Base-by-base conservation (phyloP, 2,888 invertebrate species). In the Pseudoips prasinana region DNA sequence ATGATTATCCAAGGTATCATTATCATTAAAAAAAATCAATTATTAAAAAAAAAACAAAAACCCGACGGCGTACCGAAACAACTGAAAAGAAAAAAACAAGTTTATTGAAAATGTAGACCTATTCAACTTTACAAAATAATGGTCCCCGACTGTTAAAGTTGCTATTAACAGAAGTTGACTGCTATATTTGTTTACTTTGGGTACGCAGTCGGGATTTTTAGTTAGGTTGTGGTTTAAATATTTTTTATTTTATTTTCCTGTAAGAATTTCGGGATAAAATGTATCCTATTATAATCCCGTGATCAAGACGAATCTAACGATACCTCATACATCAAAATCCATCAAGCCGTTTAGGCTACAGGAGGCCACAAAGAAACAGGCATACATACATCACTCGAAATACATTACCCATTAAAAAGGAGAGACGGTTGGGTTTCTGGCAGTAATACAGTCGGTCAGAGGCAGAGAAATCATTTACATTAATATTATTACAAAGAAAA, bases 231-330 rank as follows among this genome's bases (percentile, higher is more conserved):
- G 29, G 29, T 29, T 30, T 23, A 30, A 25, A 7, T 25, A 25
- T 25, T 25, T 25, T 25, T 27, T 33, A 27, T 27, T 26, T 33
- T 27, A 11, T 33, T 22, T 33, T 33, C 23, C 33, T 27, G 33
- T 33, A 27, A 10, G 33, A 33, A 33, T 33, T 33, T 27, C 29
- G 29, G 29, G 29, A 35, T 29, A 30, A 30, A 35, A 30, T 35
- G 22, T 35, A 35, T 30, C 23, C 35, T 35, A 35, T 30, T 25
- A 35, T 25, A 35, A 18, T 30, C 30, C 35, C 35, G 35, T 35
- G 30, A 35, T 29, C 35, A 35, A 35, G 25, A 36, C 27, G 22
- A 36, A 36, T 36, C 33, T 33, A 33, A 33, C 23, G 25, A 30
- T 25, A 36, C 35, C 30, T 30, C 30, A 30, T 30, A 36, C 26